Base-by-base conservation (phyloP, 2,797 vertebrate species). In the Phalloptychus januarius region DNA sequence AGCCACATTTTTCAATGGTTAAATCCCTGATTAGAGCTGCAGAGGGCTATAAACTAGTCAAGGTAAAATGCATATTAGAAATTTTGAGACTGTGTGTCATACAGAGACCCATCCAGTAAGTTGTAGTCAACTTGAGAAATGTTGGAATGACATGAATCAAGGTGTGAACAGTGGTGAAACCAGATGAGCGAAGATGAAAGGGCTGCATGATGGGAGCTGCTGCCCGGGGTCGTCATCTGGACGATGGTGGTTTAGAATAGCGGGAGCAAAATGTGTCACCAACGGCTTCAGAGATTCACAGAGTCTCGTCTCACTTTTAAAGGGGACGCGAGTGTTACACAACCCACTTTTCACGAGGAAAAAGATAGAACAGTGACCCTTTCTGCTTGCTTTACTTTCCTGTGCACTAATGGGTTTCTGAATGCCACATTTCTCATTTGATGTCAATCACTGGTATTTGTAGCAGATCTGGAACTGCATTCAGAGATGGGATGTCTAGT, bases 91-190 rank as follows among this genome's bases (percentile, higher is more conserved):
- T 40, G 18, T 40, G 8, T 40, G 20, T 40, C 1, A 20, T 8
- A 23, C 12, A 40, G 20, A 25, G 63, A 69, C 65, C 33, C 36
- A 52, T 33, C 48, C 3, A 13, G 63, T 28, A 46, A 18, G 46
- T 70, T 16, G 61, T 76, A 46, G 74, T 45, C 36, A 46, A n/a
- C 50, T 46, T 38, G 42, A 46, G 58, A 65, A 58, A 78, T 28
- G 69, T 46, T 36, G 67, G 69, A 58, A 33, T 36, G 3, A 25
- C 36, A 6, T 46, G 76, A 77, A 45, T 45, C 42, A 18, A 72
- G 70, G 76, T 77, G 67, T 58, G 67, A 71, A 71, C 33, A 28
- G 28, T 28, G 44, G 42, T 63, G 70, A 78, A 63, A 72, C 31
- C 25, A 10, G 4, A 10, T 28, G 48, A 70, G 36, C 3, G 38